Conservation (phyloP, 2,113 vertebrate species). For the Aldabrachelys gigantea region DNA sequence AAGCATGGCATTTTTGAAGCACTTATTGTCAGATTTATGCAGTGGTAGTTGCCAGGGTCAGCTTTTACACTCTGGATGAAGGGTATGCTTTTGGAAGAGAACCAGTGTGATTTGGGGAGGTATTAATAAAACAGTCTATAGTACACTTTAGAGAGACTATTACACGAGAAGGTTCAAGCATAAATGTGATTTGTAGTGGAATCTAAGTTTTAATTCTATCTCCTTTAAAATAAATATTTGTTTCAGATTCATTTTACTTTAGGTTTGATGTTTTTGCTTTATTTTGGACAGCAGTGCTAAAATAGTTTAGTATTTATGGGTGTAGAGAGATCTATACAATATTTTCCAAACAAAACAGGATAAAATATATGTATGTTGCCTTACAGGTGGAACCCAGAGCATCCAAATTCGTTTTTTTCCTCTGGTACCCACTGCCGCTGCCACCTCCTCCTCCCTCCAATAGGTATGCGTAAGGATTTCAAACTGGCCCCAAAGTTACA, state of each 20-base stretch:
- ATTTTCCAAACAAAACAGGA: no score
- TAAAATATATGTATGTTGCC: neutral
- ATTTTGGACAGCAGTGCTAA: neutral
- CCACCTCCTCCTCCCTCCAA: neutral
- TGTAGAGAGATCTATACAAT: neutral
- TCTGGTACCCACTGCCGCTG: neutral
- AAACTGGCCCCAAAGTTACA: neutral
- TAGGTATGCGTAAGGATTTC: neutral
- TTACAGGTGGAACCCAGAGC: neutral
- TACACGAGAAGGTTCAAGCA: neutral
- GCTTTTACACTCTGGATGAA: neutral
- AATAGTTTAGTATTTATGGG: neutral
- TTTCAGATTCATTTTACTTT: neutral
- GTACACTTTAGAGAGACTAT: neutral
- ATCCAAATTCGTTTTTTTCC: neutral
- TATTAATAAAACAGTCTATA: neutral
- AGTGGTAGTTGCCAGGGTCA: neutral
- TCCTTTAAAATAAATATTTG: neutral
- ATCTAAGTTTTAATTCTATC: neutral
- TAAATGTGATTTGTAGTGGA: neutral
- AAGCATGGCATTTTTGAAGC: neutral
- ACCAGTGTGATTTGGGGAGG: neutral
- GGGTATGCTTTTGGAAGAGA: neutral
- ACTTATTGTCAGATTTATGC: neutral
- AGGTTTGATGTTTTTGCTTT: neutral